Conservation (phyloP, 2,888 invertebrate genomes). For the Ethmia dodecea region DNA sequence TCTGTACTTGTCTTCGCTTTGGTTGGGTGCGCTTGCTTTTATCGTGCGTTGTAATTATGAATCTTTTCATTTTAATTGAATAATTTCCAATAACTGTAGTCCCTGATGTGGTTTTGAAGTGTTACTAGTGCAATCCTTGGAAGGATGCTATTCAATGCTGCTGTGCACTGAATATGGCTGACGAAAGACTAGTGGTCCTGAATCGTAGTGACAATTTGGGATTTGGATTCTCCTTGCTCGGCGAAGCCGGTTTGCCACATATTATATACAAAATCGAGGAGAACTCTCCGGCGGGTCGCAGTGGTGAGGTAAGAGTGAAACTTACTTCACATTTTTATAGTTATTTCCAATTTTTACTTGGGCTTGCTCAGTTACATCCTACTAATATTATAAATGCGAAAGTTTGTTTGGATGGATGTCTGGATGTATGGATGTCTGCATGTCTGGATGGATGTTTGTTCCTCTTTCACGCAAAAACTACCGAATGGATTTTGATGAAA, state of each 20-base stretch:
- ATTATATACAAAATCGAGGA: constrained; percentile 96
- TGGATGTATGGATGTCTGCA: no score
- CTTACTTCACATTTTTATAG: no score
- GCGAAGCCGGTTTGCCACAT: constrained; percentile 94
- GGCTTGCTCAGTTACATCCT: no score
- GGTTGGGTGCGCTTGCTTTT: constrained; percentile 68
- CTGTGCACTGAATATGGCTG: constrained; percentile 85
- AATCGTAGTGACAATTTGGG: constrained; percentile 92
- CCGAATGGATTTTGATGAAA: no score
- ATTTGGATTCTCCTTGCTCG: constrained; percentile 93
- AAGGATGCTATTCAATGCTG: constrained; percentile 68
- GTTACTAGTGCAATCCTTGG: constrained; percentile 50
- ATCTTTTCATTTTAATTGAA: constrained; percentile 46
- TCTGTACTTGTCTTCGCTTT: constrained; percentile 50
- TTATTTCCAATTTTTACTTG: no score
- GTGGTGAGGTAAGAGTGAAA: constrained; percentile 86
- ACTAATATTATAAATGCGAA: no score
- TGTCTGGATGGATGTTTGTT: no score
- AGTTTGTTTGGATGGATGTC: no score
- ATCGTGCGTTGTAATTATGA: constrained; percentile 58
- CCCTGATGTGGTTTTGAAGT: constrained; percentile 48
- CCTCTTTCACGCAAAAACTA: no score
- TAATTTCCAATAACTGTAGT: constrained; percentile 35
- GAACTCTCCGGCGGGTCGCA: constrained; percentile 94
- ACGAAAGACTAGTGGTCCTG: constrained; percentile 92